Evolutionary conservation across 2,113 vertebrate genomes (phyloP).

Genomic region (Oryzias woworae): DNA sequence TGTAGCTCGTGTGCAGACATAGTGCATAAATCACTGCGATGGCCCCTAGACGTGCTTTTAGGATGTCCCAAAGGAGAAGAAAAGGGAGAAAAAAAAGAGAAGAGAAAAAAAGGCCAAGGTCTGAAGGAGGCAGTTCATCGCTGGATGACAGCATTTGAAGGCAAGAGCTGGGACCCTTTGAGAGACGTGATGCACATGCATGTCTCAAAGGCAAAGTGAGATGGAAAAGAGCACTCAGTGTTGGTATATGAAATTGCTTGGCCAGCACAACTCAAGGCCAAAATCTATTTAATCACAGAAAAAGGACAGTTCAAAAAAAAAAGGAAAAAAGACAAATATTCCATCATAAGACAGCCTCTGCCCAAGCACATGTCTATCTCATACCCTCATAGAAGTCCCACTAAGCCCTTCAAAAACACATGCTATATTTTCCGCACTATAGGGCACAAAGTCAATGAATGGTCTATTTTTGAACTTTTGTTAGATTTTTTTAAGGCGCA

Average conservation of each 20-base stretch:
- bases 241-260: constrained; percentile 55
- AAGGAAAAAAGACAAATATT: constrained; percentile 37
- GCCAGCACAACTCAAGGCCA: constrained; percentile 72
- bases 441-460: no score
- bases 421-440: constrained; percentile 22
- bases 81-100: background rate
- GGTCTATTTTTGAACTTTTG: no score
- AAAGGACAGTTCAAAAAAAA: constrained; percentile 61
- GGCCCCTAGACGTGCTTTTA: constrained; percentile 43
- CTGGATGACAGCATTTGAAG: constrained; percentile 31
- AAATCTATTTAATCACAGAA: constrained; percentile 71
- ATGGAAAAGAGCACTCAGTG: constrained; percentile 41
- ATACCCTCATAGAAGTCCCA: constrained; percentile 16
- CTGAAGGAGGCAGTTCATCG: constrained; percentile 32
- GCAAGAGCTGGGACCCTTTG: constrained; percentile 33
- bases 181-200: constrained; percentile 43
- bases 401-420: constrained; percentile 12
- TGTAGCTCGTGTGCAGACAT: constrained; percentile 47
- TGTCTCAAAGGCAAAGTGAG: constrained; percentile 54
- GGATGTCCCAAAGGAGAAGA: constrained; percentile 47
- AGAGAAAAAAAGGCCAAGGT: constrained; percentile 44
- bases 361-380: constrained; percentile 45
- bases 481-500: no score
- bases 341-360: constrained; percentile 34
- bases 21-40: constrained; percentile 61